Evolutionary conservation across 2,113 vertebrate species (phyloP).

Genomic region (Crotalus tigris): DNA sequence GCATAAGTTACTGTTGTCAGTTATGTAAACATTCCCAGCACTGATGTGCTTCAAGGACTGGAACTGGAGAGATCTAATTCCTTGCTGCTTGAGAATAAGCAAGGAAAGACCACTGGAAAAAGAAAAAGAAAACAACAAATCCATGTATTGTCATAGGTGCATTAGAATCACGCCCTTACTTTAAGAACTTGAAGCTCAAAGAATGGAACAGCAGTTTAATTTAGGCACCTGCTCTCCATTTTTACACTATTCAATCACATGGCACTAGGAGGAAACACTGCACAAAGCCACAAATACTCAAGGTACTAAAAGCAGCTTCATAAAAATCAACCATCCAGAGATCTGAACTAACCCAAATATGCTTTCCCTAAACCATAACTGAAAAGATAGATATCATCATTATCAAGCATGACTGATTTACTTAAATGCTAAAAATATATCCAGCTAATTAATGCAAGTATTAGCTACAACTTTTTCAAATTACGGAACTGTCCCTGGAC

Average conservation of each 20-base stretch:
- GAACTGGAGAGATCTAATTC: conserved; percentile 90
- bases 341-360: neutral
- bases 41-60: conserved; percentile 95
- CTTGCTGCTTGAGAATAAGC: conserved; percentile 93
- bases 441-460: neutral
- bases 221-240: neutral
- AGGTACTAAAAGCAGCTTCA: neutral
- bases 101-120: conserved; percentile 88
- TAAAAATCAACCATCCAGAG: neutral
- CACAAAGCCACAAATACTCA: neutral
- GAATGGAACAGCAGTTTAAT: neutral
- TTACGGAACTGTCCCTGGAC: neutral
- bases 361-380: neutral
- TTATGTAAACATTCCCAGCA: conserved; percentile 94
- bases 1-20: conserved; percentile 93
- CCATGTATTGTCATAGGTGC: neutral
- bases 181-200: neutral
- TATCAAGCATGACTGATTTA: neutral
- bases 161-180: neutral
- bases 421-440: neutral
- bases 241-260: neutral
- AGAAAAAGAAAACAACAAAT: conserved; percentile 4
- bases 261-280: neutral
- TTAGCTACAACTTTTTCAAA: neutral
- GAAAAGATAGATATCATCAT: neutral